Evolutionary conservation across 64 coral and sea anemone genomes (phyloP), one percentile per base, ranked within the genome.

Genomic region (Dendronephthya gigantea): DNA sequence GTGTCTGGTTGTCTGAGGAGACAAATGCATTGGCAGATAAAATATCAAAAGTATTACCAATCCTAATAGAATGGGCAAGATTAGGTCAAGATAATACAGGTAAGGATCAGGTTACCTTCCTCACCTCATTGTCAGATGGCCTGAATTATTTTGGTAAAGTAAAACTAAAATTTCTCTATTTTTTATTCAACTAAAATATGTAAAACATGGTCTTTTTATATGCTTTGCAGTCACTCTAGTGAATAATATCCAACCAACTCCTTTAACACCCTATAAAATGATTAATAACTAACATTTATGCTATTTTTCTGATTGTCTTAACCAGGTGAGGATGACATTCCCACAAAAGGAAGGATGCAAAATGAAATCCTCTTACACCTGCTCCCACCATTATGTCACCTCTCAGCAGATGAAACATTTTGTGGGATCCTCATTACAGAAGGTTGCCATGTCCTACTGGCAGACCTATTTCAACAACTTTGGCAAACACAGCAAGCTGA

Each of bases 1-100:
- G 89, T 90, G 68, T 85, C 0, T 98, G 95, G 95, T 76, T 93
- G 65, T 90, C 95, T 22, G 95, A 98, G 50, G 95, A 98, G 52
- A 93, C 95, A 29, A 69, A 86, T 7, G 92, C 92, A 75, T 86
- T 98, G 15, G 84, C 83, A 82, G 86, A 93, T 35, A 72, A 89
- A 32, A 88, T 98, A 25, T 55, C 58, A 7, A 79, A 91, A 32
- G 79, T 97, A 31, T 66, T 97, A n/a, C 94, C 94, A 23, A 88
- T 97, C 85, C 84, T 97, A 49, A 33, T 92, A 39, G 83, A 89
- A 4, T 79, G 72, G 72, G 36, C 72, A 79, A 79, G 37, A 35
- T 62, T 22, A 27, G 17, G 25, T 62, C 55, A 62, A 27, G 25
- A 13, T 22, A 27, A 22, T 62, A 62, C 41, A 45, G 41, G 41